Conservation (phyloP, 2,113 vertebrate genomes). For the Perca fluviatilis region DNA sequence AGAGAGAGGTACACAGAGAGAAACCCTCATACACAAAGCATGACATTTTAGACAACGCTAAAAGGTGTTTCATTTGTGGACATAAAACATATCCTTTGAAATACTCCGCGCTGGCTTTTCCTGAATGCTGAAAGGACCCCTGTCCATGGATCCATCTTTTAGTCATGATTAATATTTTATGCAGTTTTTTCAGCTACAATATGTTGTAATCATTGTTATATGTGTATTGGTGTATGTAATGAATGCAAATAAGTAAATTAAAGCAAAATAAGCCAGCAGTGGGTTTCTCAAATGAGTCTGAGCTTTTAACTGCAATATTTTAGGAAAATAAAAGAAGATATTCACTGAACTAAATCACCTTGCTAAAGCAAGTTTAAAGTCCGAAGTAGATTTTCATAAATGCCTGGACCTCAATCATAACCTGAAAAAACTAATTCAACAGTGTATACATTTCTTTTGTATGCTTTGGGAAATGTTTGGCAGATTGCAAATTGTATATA, state of each 20-base stretch:
- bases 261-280: not conserved
- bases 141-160: not conserved
- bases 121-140: slow-evolving; percentile 14
- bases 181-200: not conserved
- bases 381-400: not conserved
- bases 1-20: not conserved
- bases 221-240: not conserved
- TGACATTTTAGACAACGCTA: slow-evolving; percentile 46
- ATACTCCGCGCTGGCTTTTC: not conserved
- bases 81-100: slow-evolving; percentile 20
- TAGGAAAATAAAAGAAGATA: not conserved
- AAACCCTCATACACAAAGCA: slow-evolving; percentile 6
- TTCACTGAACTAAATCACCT: not conserved
- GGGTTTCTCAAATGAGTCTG: not conserved
- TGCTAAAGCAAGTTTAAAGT: not conserved
- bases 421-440: not conserved
- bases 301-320: not conserved
- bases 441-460: not conserved
- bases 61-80: slow-evolving; percentile 39
- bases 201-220: not conserved
- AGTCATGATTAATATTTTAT: slow-evolving; percentile 8
- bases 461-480: not conserved
- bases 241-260: not conserved
- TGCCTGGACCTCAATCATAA: not conserved
- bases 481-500: no score